Evolutionary conservation across 2,113 vertebrate species (phyloP), one percentile per base, ranked within the genome.

Genomic region (Macroglossus sobrinus): DNA sequence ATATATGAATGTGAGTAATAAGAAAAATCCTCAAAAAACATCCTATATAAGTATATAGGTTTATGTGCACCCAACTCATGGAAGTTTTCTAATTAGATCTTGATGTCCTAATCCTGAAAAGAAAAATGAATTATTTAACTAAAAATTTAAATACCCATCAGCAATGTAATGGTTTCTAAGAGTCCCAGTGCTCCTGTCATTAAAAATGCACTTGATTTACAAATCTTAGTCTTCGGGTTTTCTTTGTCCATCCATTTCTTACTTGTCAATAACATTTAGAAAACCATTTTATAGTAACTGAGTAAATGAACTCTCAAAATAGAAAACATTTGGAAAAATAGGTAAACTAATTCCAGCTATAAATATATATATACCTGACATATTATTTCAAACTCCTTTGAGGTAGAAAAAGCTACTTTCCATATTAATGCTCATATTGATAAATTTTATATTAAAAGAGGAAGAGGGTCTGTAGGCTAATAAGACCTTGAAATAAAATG

Each of bases 31-130:
- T 95, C 33, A 66, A 66, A 84, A 94, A 61, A 28, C 7, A 72
- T 66, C n/a, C 22, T 72, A 55, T 11, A 7, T 84, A 81, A 64
- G n/a, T 59, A 38, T 61, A 85, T 89, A 64, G 30, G 45, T 35
- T 81, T 91, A 55, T 85, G 45, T 63, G 79, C 11, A 93, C 53
- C 28, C 26, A 97, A 68, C 91, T 38, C 40, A 80, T 59, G 81
- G 61, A 12, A 86, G 74, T n/a, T 97, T 89, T 6, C 3, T 89
- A 95, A 96, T 84, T 96, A 91, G 84, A 97, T 81, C 19, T 68
- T 97, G 91, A 97, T 72, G 89, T 96, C 45, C 47, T 78, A 84
- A 93, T 72, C 79, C 85, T 80, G 66, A 97, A 96, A 95, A 94
- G 66, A 71, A 96, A 94, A 98, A 96, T 85, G 9, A 95, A 76